These are phyloP conservation scores for Oreochromis grahami DNA, from an alignment of 2,797 vertebrate genomes.

Conservation along the genomic window DNA sequence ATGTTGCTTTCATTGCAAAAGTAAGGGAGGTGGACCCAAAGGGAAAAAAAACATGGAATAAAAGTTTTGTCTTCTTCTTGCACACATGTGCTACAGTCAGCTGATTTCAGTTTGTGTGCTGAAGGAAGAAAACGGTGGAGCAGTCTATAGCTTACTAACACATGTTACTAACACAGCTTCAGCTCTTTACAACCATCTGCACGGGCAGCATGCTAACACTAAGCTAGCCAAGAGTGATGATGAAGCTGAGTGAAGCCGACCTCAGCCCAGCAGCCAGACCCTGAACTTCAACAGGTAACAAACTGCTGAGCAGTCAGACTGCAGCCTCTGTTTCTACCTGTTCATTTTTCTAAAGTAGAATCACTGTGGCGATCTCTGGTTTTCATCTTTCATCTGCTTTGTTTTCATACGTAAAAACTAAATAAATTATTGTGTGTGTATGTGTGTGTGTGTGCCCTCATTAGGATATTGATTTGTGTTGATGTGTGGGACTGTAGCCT, in stretches of 20 bases:
- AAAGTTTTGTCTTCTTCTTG: rapidly evolving
- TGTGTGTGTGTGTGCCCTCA: background rate
- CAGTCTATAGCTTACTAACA: background rate
- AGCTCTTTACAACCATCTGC: background rate
- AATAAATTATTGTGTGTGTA: background rate
- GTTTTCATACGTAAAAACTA: rapidly evolving
- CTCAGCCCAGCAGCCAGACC: background rate
- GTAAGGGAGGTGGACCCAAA: background rate
- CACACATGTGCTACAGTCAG: background rate
- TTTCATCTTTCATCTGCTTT: background rate
- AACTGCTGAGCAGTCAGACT: background rate
- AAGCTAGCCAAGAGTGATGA: background rate
- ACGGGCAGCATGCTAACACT: background rate
- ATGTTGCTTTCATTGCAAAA: background rate
- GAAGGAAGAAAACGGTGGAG: background rate
- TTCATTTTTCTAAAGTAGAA: background rate
- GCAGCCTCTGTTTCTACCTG: background rate
- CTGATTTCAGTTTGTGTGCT: background rate
- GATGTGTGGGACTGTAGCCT: background rate
- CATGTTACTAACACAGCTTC: background rate
- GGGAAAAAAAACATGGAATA: background rate
- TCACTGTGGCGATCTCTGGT: rapidly evolving
- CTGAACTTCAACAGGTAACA: background rate
- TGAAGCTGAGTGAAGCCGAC: rapidly evolving
- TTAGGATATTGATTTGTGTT: background rate